phyloP scores from a whole-genome alignment of 2,113 vertebrate species.

The Proterorhinus semilunaris region DNA sequence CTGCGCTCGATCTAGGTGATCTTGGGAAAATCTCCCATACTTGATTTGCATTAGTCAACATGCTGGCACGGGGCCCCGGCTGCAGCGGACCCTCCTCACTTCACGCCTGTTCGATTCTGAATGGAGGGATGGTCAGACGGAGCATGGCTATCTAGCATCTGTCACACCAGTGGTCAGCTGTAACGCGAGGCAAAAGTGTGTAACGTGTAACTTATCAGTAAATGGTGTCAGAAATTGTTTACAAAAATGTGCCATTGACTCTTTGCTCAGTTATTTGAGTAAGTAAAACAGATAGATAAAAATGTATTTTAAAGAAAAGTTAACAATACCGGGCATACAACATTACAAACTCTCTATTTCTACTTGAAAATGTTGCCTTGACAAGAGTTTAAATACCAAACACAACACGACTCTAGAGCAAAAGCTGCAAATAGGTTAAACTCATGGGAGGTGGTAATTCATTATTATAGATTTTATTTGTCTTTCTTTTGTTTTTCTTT shows the following conservation, averaged over 20 bases:
- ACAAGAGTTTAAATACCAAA: no score
- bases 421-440: not conserved
- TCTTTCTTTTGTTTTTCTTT: not conserved
- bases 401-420: not conserved
- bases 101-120: slow-evolving; percentile 13
- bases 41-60: slow-evolving; percentile 20
- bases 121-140: slow-evolving; percentile 24
- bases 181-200: no score
- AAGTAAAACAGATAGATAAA: not conserved
- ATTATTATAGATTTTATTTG: not conserved
- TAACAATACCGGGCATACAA: no score
- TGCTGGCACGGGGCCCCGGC: slow-evolving; percentile 35
- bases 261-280: no score
- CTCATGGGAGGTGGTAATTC: not conserved
- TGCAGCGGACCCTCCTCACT: slow-evolving; percentile 4
- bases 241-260: no score
- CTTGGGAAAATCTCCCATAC: slow-evolving; percentile 31
- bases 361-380: not conserved
- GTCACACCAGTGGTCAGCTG: not conserved
- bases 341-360: no score
- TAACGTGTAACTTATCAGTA: no score
- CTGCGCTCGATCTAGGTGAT: slow-evolving; percentile 30
- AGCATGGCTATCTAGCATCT: not conserved
- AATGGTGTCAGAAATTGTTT: no score
- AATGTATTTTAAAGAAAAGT: not conserved